Base-by-base conservation (phyloP, 2,113 vertebrate genomes). In the Nothoprocta perdicaria region DNA sequence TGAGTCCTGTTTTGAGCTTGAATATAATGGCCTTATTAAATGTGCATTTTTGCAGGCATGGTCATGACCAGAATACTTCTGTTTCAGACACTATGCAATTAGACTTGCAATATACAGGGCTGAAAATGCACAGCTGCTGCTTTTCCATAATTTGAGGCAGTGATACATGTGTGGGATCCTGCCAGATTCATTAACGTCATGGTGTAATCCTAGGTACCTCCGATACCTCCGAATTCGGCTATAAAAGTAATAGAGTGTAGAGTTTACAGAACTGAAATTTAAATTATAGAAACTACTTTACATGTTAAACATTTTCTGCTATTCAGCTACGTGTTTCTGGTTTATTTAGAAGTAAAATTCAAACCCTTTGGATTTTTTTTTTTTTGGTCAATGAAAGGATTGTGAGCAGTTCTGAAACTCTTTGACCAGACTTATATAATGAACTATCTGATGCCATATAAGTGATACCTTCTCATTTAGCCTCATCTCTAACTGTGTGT, bases 1-100 rank as follows among this genome's bases (percentile, higher is more conserved):
- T 17, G 77, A 92, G 69, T 88, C 86, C 86, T 63, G 6, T 72
- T 86, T 65, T 77, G 41, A 71, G 82, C 63, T 67, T 68, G 50
- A 69, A 15, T 88, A 86, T 81, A 79, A 93, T 90, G 92, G 95
- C 92, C 83, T 87, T 95, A 91, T 57, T 81, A 85, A 86, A 58
- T 77, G 90, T 78, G 58, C 75, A 65, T 81, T 95, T 92, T 88
- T 77, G 33, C 80, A 90, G 60, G 75, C 24, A 7, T 89, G 33
- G 55, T 84, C 85, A 88, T 57, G 73, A 86, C 91, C 84, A 78
- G 86, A 94, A 76, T 95, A 84, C 66, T 94, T 91, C 23, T 88
- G 53, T 63, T 94, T 88, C 69, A 90, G 86, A 80, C 89, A 71
- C 57, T 82, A 7, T 92, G 77, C 76, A 93, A 53, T 69, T 73